These are phyloP conservation scores for Halcyon leucocephala DNA, from an alignment of 2,797 vertebrate genomes.

Conservation along the genomic window DNA sequence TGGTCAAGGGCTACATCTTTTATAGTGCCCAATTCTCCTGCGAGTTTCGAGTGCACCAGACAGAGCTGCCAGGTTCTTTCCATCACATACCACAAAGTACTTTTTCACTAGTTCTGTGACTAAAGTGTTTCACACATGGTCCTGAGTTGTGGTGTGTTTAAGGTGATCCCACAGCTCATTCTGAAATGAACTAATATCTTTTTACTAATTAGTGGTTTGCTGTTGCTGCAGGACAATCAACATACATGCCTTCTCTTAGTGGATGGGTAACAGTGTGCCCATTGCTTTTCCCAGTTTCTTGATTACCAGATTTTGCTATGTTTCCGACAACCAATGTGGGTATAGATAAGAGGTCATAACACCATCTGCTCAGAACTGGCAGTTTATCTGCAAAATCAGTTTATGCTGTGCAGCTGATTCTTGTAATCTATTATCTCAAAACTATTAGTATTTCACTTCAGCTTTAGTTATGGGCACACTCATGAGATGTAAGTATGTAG, in stretches of 20 bases:
- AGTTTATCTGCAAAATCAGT: conserved; percentile 7
- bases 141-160: neutral
- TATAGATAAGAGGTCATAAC: neutral
- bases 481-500: neutral
- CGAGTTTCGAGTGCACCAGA: neutral
- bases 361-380: conserved; percentile 20
- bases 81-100: neutral
- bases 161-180: neutral
- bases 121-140: neutral
- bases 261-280: neutral
- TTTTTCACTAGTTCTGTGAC: neutral
- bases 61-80: neutral
- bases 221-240: neutral
- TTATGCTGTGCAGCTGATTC: neutral
- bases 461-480: neutral
- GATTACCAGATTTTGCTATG: neutral
- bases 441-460: neutral
- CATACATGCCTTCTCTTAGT: neutral
- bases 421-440: conserved; percentile 1
- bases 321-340: neutral
- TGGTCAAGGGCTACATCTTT: neutral
- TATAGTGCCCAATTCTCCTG: neutral
- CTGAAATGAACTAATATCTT: neutral
- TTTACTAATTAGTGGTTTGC: neutral
- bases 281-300: neutral